A percentile compares a stretch with the other conserved stretches of the same genome.
Conservation (phyloP, 2,113 vertebrate genomes). For the Epinephelus fuscoguttatus region DNA sequence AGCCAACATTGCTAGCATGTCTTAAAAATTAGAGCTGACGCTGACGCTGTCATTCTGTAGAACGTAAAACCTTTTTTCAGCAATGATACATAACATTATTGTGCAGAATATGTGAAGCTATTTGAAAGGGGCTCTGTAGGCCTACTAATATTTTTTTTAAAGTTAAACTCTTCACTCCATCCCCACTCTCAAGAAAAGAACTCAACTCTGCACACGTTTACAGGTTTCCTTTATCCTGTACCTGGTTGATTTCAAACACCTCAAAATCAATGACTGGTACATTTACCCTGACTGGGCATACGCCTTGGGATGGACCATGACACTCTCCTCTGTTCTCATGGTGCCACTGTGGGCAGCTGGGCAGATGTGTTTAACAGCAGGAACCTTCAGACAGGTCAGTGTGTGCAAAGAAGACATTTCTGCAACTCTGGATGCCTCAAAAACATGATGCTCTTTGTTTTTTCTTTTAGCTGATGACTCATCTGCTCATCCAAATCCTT, state of each 20-base stretch:
- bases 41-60: not conserved
- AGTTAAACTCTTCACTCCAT: not conserved
- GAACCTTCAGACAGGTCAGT: slow-evolving; percentile 29
- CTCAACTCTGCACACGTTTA: not conserved
- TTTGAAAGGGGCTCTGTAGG: too few relatives aligned
- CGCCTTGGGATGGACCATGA: slow-evolving; percentile 57
- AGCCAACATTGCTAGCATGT: not conserved
- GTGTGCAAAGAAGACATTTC: not conserved
- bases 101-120: not conserved
- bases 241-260: slow-evolving; percentile 58
- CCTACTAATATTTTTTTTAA: not conserved
- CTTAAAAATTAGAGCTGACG: not conserved
- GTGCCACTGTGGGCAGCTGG: slow-evolving; percentile 38
- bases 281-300: slow-evolving; percentile 69
- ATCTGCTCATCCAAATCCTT: not conserved
- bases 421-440: not conserved
- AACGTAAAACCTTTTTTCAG: not conserved
- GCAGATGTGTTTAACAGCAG: slow-evolving; percentile 13
- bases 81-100: not conserved
- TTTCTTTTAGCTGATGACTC: too few relatives aligned
- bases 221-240: slow-evolving; percentile 56
- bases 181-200: not conserved
- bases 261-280: slow-evolving; percentile 62
- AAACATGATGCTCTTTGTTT: too few relatives aligned
- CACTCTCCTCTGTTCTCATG: slow-evolving; percentile 51